phyloP scores from a whole-genome alignment of 2,797 vertebrate species.

The Manis javanica region DNA sequence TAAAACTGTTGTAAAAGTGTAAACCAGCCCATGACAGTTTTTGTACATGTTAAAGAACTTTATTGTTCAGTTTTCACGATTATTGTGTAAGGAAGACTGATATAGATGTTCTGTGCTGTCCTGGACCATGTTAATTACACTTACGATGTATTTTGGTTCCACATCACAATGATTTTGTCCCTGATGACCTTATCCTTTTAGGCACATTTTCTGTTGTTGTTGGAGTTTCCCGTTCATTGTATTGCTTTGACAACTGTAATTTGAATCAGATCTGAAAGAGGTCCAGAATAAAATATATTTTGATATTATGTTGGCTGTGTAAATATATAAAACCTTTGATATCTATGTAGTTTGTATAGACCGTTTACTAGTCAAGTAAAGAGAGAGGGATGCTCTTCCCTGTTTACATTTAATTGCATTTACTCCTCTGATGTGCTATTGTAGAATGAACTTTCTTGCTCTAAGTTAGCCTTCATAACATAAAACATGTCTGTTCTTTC shows the following conservation, averaged over 20 bases:
- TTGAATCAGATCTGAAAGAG: slow-evolving; percentile 98
- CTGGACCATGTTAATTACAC: slow-evolving; percentile 94
- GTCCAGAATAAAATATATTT: slow-evolving; percentile 99
- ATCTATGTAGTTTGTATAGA: slow-evolving; percentile 63
- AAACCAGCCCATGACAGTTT: slow-evolving; percentile 93
- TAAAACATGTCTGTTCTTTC: slow-evolving; percentile 54
- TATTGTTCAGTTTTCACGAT: slow-evolving; percentile 97
- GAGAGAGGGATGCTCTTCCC: slow-evolving; percentile 67
- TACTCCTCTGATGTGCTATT: slow-evolving; percentile 61
- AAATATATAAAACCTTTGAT: slow-evolving; percentile 82
- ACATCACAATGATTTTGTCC: slow-evolving; percentile 91
- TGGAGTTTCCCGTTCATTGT: slow-evolving; percentile 95
- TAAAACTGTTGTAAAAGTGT: slow-evolving; percentile 91
- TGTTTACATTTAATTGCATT: slow-evolving; percentile 73
- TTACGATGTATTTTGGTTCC: slow-evolving; percentile 91
- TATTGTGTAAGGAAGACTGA: slow-evolving; percentile 93
- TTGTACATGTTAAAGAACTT: slow-evolving; percentile 97
- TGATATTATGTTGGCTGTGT: slow-evolving; percentile 94
- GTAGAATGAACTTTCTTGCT: slow-evolving; percentile 74
- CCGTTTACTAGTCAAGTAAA: slow-evolving; percentile 60
- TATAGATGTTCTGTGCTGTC: slow-evolving; percentile 93
- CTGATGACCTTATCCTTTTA: slow-evolving; percentile 88
- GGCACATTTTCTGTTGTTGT: slow-evolving; percentile 90
- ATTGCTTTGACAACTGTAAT: slow-evolving; percentile 99
- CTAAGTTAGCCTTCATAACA: slow-evolving; percentile 72